Percentiles rank a stretch among this genome's conserved stretches.
These are phyloP conservation scores for Xestobium rufovillosum DNA, from an alignment of 2,888 invertebrate genomes.

Conservation along the genomic window DNA sequence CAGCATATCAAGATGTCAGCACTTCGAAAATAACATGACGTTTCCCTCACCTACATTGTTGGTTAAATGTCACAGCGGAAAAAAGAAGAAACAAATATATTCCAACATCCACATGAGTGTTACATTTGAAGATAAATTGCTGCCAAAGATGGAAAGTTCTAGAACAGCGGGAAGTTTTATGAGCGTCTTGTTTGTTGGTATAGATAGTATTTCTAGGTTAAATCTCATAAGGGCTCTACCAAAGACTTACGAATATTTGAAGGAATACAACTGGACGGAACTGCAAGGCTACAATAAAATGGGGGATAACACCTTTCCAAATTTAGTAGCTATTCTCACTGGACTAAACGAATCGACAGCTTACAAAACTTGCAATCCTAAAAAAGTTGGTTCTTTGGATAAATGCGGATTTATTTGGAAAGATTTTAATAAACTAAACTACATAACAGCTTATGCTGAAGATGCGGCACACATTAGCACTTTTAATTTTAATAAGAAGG, in stretches of 20 bases:
- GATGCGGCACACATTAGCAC: slow-evolving; percentile 66
- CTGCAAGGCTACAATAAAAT: slow-evolving; percentile 51
- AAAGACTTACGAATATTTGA: slow-evolving; percentile 52
- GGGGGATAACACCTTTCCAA: slow-evolving; percentile 85
- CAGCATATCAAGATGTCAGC: slow-evolving; percentile 45
- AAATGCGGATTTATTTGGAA: slow-evolving; percentile 72
- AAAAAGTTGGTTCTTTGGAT: slow-evolving; percentile 52
- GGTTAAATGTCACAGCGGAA: slow-evolving; percentile 44
- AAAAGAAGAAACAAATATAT: slow-evolving; percentile 28
- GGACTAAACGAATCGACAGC: slow-evolving; percentile 48
- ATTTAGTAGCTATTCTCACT: slow-evolving; percentile 73
- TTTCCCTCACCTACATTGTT: slow-evolving; percentile 44
- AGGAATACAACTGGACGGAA: slow-evolving; percentile 42
- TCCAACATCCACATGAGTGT: slow-evolving; percentile 52
- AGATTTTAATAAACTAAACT: slow-evolving; percentile 60
- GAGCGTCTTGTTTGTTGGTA: slow-evolving; percentile 72
- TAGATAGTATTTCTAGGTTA: slow-evolving; percentile 76
- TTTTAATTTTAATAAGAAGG: slow-evolving; percentile 63
- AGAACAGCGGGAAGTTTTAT: slow-evolving; percentile 37
- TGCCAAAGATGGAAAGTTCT: slow-evolving; percentile 24
- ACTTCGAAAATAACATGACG: slow-evolving; percentile 41
- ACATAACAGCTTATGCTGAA: slow-evolving; percentile 72
- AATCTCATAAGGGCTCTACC: slow-evolving; percentile 74
- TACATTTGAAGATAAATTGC: slow-evolving; percentile 21
- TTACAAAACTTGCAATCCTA: slow-evolving; percentile 47